Conservation (phyloP, 2,888 invertebrate species). For the Lithophane socia region DNA sequence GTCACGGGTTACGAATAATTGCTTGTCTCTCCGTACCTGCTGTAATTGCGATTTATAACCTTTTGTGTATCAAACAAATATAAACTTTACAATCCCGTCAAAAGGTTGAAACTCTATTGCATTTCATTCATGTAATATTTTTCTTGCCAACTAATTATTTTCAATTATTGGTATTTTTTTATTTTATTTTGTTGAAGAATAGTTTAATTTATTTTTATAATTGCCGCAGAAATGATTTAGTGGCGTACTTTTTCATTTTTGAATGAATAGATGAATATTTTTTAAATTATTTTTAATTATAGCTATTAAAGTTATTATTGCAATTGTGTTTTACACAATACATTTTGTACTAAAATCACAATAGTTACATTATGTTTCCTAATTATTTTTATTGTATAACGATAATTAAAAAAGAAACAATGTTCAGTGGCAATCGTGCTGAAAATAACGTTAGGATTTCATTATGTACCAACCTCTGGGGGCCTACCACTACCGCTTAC, state of each 20-base stretch:
- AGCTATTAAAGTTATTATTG: not conserved
- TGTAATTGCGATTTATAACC: conserved; percentile 79
- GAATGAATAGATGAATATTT: conserved; percentile 18
- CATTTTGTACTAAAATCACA: not conserved
- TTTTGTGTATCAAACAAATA: conserved; percentile 57
- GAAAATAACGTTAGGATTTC: not conserved
- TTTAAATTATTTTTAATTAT: conserved; percentile 1
- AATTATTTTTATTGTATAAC: not conserved
- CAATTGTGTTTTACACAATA: conserved; percentile 1
- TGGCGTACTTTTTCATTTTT: conserved; percentile 40
- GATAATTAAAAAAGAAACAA: not conserved
- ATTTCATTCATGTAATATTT: conserved; percentile 5
- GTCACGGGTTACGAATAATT: conserved; percentile 77
- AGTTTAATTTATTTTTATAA: conserved; percentile 34
- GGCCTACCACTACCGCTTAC: too few species aligned
- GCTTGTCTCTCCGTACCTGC: conserved; percentile 72
- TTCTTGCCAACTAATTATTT: conserved; percentile 33
- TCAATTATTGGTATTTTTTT: conserved; percentile 28
- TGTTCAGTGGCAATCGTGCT: not conserved
- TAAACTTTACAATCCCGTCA: conserved; percentile 17
- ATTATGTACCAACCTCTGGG: not conserved
- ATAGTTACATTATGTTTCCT: not conserved
- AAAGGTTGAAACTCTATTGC: conserved; percentile 37
- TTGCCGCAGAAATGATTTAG: conserved; percentile 54
- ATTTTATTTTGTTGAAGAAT: conserved; percentile 25